Evolutionary conservation across 2,113 vertebrate species (phyloP).

Genomic region (Microtus richardsoni): DNA sequence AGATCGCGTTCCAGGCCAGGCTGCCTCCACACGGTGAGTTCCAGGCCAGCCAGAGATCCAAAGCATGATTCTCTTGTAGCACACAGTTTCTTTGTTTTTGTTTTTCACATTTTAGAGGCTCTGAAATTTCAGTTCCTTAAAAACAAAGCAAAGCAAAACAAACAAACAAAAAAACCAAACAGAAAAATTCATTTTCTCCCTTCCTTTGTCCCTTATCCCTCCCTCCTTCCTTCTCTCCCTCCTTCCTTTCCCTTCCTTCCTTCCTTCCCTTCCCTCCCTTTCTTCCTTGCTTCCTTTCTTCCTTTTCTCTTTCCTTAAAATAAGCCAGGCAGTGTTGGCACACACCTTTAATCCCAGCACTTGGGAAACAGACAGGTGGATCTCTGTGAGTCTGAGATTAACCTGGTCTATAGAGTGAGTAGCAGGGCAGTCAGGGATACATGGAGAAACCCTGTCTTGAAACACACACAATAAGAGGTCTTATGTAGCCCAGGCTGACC

Average conservation of each 20-base stretch:
- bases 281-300: neutral
- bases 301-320: neutral
- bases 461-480: too few relatives aligned
- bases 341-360: neutral
- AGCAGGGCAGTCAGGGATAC: neutral
- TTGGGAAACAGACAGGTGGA: neutral
- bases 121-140: neutral
- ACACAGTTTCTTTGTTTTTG: neutral
- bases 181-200: neutral
- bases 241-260: neutral
- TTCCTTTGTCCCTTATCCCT: neutral
- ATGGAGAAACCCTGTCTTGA: neutral
- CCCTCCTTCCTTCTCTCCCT: neutral
- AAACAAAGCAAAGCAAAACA: neutral
- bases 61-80: neutral
- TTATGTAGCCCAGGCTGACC: neutral
- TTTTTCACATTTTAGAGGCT: neutral
- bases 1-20: neutral
- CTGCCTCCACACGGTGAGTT: neutral
- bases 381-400: neutral
- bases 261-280: neutral
- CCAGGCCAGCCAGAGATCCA: neutral
- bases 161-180: too few relatives aligned
- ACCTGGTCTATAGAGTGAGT: neutral
- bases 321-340: fast-evolving